phyloP scores from a whole-genome alignment of 2,113 vertebrate genomes.

The Girardinichthys multiradiatus region DNA sequence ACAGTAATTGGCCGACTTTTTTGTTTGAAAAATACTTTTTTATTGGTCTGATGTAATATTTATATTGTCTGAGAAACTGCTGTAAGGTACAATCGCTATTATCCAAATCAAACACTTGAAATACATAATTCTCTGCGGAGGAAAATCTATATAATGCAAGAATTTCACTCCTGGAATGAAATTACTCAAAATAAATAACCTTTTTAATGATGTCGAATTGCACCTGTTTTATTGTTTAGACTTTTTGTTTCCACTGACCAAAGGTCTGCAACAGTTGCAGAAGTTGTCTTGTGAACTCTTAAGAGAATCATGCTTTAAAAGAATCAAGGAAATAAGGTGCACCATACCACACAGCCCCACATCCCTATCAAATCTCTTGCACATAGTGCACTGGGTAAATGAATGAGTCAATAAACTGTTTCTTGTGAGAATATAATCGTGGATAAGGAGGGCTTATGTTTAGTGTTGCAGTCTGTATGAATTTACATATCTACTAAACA shows the following conservation, averaged over 20 bases:
- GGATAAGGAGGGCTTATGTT: slow-evolving; percentile 5
- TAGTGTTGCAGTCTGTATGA: slow-evolving; percentile 15
- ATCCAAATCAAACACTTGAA: background rate
- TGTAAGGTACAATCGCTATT: background rate
- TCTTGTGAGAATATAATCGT: slow-evolving; percentile 2
- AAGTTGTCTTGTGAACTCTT: background rate
- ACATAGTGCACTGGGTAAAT: slow-evolving; percentile 15
- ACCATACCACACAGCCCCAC: background rate
- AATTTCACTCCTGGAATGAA: too few species aligned
- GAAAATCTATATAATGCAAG: too few species aligned
- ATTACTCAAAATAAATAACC: too few species aligned
- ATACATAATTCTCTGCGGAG: background rate
- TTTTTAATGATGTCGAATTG: background rate
- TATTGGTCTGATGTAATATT: too few species aligned
- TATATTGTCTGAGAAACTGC: background rate
- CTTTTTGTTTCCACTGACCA: background rate
- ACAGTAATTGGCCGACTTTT: background rate
- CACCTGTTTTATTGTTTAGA: background rate
- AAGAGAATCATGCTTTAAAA: background rate
- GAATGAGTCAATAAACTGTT: slow-evolving; percentile 15
- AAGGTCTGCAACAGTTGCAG: background rate
- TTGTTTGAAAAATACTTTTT: too few species aligned
- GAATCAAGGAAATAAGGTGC: background rate
- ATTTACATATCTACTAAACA: slow-evolving; percentile 32
- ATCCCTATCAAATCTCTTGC: background rate